Base-by-base conservation (phyloP, 2,888 invertebrate genomes). In the Lycocerus yunnanus region DNA sequence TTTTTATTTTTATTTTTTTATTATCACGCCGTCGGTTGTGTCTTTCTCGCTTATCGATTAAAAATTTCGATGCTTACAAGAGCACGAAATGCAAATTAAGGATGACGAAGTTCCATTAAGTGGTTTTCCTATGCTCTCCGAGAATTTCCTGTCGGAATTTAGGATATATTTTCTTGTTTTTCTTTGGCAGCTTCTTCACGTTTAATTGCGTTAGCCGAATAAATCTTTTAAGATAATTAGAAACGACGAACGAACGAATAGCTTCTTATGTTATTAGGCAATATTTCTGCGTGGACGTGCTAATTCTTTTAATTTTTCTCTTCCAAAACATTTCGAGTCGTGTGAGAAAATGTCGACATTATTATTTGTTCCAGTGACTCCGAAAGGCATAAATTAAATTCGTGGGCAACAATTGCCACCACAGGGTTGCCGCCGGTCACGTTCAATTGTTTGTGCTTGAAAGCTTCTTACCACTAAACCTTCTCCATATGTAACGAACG, bases 131-230 rank as follows among this genome's bases (percentile, higher is more conserved):
- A 66, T 71, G 71, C 71, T 66, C 66, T 58, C 63, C 66, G 66
- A 60, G 66, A 66, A 66, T 66, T 66, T 70, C 66, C 66, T 66
- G 66, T 63, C 61, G 61, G 18, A 63, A 63, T 63, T 16, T 63
- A 27, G 71, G 43, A 70, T 66, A 66, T 71, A 71, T 71, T 71
- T 71, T 43, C 66, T 18, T 21, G 66, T 66, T 71, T 69, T 61
- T 18, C 59, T 71, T 59, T 27, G 66, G 66, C 71, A 66, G 15
- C 71, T 20, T 65, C 66, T 66, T 66, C 66, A 21, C 66, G 13
- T 71, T 66, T 71, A 71, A 71, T 71, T 71, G 66, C 71, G 66
- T 71, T 71, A 71, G 58, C n/a, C 58, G 71, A 71, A 71, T 71
- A 71, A 71, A 71, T 71, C 71, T 71, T 60, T 15, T 71, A 71